Evolutionary conservation across 1,140 invertebrate species (phyloP).

Genomic region (Pogonognathellus flavescens): DNA sequence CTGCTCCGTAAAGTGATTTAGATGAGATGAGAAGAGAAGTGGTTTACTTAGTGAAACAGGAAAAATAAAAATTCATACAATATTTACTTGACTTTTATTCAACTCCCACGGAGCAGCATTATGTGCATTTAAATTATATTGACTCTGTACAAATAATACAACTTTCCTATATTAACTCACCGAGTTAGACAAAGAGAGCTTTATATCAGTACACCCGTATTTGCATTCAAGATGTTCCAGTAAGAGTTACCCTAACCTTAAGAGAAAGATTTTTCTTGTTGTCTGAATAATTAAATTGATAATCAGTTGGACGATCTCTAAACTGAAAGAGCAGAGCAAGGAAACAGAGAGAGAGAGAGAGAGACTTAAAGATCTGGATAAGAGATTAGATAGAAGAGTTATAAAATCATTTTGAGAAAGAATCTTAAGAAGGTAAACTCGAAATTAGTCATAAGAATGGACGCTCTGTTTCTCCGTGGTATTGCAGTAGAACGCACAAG

Average conservation of each 20-base stretch:
- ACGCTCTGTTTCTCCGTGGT: background rate
- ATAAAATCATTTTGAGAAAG: slow-evolving; percentile 22
- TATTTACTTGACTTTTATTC: background rate
- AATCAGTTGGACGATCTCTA: slow-evolving; percentile 20
- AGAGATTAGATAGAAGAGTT: slow-evolving; percentile 18
- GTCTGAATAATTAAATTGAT: slow-evolving; percentile 13
- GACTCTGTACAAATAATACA: background rate
- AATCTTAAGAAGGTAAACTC: background rate
- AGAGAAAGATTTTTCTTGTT: slow-evolving; percentile 37
- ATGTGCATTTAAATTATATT: background rate
- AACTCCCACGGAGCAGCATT: slow-evolving; percentile 1
- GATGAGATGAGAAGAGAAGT: background rate
- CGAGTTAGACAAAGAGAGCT: background rate
- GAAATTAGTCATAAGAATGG: background rate
- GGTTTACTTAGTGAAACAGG: background rate
- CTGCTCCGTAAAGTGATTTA: slow-evolving; percentile 16
- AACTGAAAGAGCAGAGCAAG: background rate
- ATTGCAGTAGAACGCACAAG: background rate
- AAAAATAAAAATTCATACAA: slow-evolving; percentile 28
- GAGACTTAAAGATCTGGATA: background rate
- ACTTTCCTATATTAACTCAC: too few relatives aligned
- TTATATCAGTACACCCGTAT: background rate
- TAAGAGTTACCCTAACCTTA: background rate
- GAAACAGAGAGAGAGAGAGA: background rate
- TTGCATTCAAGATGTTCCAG: background rate